These are phyloP conservation scores for Anguilla japonica DNA, from an alignment of 2,113 vertebrate species.

Conservation along the genomic window DNA sequence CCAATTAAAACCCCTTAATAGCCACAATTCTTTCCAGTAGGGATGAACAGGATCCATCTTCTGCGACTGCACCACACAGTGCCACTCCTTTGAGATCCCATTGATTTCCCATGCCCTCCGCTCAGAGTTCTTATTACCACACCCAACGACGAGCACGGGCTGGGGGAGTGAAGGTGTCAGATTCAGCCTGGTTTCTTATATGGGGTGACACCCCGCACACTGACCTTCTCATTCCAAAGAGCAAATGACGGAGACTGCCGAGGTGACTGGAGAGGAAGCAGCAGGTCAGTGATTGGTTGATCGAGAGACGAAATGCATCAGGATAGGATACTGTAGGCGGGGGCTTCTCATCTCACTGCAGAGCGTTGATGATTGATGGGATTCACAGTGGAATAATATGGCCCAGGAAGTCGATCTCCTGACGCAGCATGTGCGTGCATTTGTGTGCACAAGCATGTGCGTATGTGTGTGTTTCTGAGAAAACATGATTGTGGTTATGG, in stretches of 20 bases:
- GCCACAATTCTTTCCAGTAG: neutral
- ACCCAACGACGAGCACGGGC: neutral
- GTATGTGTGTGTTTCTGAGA: neutral
- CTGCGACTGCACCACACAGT: neutral
- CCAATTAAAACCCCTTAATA: conserved; percentile 14
- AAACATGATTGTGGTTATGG: too few relatives aligned
- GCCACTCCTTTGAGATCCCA: neutral
- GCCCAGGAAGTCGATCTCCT: neutral
- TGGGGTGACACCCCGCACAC: neutral
- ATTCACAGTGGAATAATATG: neutral
- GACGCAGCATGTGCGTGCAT: neutral
- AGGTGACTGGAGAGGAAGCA: neutral
- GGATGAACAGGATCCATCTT: neutral
- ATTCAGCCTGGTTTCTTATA: neutral
- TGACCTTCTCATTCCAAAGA: neutral
- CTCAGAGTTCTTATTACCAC: neutral
- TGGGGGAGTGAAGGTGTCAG: neutral
- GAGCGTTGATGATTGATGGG: neutral
- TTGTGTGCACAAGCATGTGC: neutral
- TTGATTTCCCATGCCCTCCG: neutral
- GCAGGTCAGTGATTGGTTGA: neutral
- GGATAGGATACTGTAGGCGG: neutral
- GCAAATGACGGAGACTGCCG: neutral
- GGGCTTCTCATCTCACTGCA: neutral
- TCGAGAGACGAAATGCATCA: neutral